Conservation (phyloP, 2,113 vertebrate genomes). For the Coracopsis vasa region DNA sequence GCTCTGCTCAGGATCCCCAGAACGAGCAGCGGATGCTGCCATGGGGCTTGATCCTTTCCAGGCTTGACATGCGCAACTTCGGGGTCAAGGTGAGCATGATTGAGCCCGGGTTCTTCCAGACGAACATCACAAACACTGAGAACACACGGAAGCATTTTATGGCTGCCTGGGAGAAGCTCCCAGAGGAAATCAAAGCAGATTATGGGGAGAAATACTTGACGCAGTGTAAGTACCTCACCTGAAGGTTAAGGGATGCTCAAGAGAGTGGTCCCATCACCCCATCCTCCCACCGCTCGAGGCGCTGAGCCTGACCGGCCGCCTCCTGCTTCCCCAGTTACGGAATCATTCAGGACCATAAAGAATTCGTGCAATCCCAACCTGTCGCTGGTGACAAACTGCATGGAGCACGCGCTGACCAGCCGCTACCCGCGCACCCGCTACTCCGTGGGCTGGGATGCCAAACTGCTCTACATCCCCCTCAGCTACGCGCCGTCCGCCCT, state of each 20-base stretch:
- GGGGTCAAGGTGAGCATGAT: slow-evolving; percentile 73
- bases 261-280: rapidly evolving
- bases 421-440: slow-evolving; percentile 74
- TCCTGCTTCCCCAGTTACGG: not conserved
- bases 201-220: slow-evolving; percentile 73
- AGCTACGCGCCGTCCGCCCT: slow-evolving; percentile 81
- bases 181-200: slow-evolving; percentile 62
- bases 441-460: slow-evolving; percentile 75
- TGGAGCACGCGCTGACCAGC: slow-evolving; percentile 80
- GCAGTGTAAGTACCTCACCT: slow-evolving; percentile 54
- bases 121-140: not conserved
- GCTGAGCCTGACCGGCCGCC: rapidly evolving
- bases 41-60: not conserved
- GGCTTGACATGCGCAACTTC: slow-evolving; percentile 68
- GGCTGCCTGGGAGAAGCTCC: slow-evolving; percentile 67
- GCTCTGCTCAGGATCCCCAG: rapidly evolving
- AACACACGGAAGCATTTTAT: rapidly evolving
- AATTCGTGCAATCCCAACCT: slow-evolving; percentile 21
- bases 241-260: rapidly evolving
- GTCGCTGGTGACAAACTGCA: slow-evolving; percentile 74
- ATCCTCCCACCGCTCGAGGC: rapidly evolving
- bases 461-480: slow-evolving; percentile 69
- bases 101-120: slow-evolving; percentile 72
- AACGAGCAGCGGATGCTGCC: not conserved
- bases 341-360: rapidly evolving